Base-by-base conservation (phyloP, 1,140 invertebrate genomes). In the Drosophila subobscura region DNA sequence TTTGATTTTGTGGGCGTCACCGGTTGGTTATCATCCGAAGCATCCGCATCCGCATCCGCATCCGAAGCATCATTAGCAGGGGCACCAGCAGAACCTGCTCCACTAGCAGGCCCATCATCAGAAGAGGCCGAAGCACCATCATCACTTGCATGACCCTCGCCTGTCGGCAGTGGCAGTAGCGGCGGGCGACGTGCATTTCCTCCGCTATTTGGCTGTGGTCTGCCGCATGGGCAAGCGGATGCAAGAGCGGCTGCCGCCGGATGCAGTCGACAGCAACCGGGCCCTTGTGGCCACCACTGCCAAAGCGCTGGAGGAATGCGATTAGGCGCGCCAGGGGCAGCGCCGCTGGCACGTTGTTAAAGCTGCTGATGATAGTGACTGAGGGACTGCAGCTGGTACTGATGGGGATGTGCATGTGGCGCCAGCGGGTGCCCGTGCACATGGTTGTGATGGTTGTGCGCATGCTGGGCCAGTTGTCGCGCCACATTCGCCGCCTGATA, bases 291-390 rank as follows among this genome's bases (percentile, higher is more conserved):
- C 57, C 52, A 41, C 44, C 56, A 16, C 27, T n/a, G n/a, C 47
- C 33, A 52, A 8, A 6, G 7, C 55, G 59, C 22, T 75, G 50
- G 41, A 61, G 53, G n/a, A 58, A 45, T 53, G 33, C 33, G 33
- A 73, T 33, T 8, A 77, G 60, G 29, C 61, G 65, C 46, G 74
- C 53, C 46, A 85, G 22, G 37, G 50, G 29, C 64, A 73, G 45
- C 16, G 49, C 59, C 49, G 47, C 29, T 58, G 85, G 74, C 61
- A 79, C 84, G 84, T 89, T 85, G 86, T 90, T 90, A 90, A 89
- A 90, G 86, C 72, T 90, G 86, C 75, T 90, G 86, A 81, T 90
- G 86, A 72, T 89, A 90, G 14, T 85, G 86, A 75, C 86, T 86
- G 46, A 89, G 14, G 53, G 84, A 41, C 46, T 78, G 83, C 74